Evolutionary conservation across 2,888 invertebrate genomes (phyloP).

Genomic region (Tetragonula carbonaria): DNA sequence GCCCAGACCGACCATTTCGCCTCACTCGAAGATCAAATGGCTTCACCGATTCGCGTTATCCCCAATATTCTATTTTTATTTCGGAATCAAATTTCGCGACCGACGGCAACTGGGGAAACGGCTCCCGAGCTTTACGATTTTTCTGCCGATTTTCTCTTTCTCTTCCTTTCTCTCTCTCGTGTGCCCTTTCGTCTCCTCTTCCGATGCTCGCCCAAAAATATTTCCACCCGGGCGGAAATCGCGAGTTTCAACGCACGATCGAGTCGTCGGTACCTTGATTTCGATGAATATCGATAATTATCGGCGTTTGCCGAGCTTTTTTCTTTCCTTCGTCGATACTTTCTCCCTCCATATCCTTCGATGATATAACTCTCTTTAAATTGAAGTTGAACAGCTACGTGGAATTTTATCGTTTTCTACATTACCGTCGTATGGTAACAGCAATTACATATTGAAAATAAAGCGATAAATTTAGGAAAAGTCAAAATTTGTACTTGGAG

Average conservation of each 20-base stretch:
- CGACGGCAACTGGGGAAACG: constrained; percentile 38
- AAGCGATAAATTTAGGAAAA: too few relatives aligned
- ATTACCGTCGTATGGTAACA: too few relatives aligned
- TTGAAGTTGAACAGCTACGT: neutral
- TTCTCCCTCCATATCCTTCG: too few relatives aligned
- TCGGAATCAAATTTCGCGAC: constrained; percentile 82
- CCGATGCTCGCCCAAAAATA: constrained; percentile 1
- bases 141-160: constrained; percentile 16
- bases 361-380: neutral
- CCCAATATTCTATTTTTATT: constrained; percentile 83
- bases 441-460: too few relatives aligned
- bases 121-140: constrained; percentile 58
- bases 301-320: neutral
- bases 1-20: constrained; percentile 70
- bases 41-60: constrained; percentile 84
- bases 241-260: constrained; percentile 34
- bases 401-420: too few relatives aligned
- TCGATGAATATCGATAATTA: constrained; percentile 48
- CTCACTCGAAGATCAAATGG: constrained; percentile 82
- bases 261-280: constrained; percentile 44
- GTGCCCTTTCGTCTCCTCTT: neutral
- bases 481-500: too few relatives aligned
- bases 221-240: constrained; percentile 16
- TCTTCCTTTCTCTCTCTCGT: neutral
- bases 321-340: neutral